Conservation (phyloP, 2,797 vertebrate genomes). For the Apogon hyalosoma region DNA sequence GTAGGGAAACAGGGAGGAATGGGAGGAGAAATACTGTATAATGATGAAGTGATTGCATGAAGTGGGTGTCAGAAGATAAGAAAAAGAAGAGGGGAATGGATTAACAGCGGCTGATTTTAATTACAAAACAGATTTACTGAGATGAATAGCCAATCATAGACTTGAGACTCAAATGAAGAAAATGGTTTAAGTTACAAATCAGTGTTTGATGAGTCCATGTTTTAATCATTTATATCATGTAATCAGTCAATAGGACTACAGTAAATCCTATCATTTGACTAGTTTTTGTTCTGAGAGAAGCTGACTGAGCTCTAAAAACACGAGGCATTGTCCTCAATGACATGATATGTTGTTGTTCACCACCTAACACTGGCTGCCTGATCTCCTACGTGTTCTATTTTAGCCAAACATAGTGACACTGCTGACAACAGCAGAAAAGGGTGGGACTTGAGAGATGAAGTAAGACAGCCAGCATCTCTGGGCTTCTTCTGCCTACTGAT, state of each 20-base stretch:
- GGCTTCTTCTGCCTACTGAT: slow-evolving; percentile 31
- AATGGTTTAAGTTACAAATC: slow-evolving; percentile 11
- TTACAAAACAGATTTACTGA: slow-evolving; percentile 19
- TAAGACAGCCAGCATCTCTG: slow-evolving; percentile 12
- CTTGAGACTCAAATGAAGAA: slow-evolving; percentile 32
- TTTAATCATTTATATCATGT: slow-evolving; percentile 22
- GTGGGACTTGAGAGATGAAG: slow-evolving; percentile 10
- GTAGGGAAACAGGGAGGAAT: slow-evolving; percentile 51
- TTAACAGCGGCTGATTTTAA: slow-evolving; percentile 21
- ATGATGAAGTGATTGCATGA: slow-evolving; percentile 17
- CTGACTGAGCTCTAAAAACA: background rate
- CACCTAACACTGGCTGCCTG: background rate
- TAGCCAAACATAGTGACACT: background rate
- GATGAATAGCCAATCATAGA: slow-evolving; percentile 15
- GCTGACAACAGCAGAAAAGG: slow-evolving; percentile 5
- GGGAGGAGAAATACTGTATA: slow-evolving; percentile 42
- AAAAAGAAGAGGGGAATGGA: slow-evolving; percentile 28
- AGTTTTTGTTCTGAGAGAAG: slow-evolving; percentile 12
- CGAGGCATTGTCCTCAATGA: background rate
- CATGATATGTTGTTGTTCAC: background rate
- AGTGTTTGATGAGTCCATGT: background rate
- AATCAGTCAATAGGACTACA: slow-evolving; percentile 16
- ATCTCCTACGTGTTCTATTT: slow-evolving; percentile 7
- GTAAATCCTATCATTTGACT: slow-evolving; percentile 12
- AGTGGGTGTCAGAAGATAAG: slow-evolving; percentile 35